phyloP scores from a whole-genome alignment of 2,113 vertebrate genomes.

The Pampusana beccarii region DNA sequence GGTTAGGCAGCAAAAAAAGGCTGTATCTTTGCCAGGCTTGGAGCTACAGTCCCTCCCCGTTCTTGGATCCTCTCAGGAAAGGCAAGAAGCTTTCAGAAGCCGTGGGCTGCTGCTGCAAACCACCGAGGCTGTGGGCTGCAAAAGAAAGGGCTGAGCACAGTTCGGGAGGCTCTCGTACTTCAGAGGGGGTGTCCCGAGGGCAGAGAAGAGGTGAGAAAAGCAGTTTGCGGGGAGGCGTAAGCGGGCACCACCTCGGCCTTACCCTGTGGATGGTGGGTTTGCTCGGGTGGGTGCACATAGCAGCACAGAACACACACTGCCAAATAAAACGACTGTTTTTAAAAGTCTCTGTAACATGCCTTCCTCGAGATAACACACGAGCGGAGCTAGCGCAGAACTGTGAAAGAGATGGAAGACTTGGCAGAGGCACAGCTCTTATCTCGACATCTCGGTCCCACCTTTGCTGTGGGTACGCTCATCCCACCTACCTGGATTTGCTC shows the following conservation, averaged over 20 bases:
- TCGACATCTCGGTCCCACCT: not conserved
- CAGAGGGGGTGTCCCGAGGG: not conserved
- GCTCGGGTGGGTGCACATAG: not conserved
- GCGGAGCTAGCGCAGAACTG: not conserved
- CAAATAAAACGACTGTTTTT: too few species aligned
- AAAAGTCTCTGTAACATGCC: too few species aligned
- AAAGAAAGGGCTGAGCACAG: not conserved
- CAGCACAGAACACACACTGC: too few species aligned
- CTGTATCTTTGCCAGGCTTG: not conserved
- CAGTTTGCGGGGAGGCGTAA: not conserved
- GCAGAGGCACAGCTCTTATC: conserved; percentile 23
- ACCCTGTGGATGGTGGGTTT: accelerated
- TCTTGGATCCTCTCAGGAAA: not conserved
- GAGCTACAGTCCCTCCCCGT: not conserved
- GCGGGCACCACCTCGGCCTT: not conserved
- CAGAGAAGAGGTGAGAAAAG: not conserved
- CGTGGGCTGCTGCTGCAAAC: not conserved
- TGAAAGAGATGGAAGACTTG: not conserved
- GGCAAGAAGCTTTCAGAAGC: not conserved
- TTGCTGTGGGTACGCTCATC: not conserved
- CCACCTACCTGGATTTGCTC: not conserved
- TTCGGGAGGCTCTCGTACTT: not conserved
- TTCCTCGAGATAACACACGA: too few species aligned
- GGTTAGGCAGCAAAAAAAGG: not conserved
- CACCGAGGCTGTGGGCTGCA: not conserved